Percentiles rank a stretch among this genome's conserved stretches.
Evolutionary conservation across 2,113 vertebrate species (phyloP).

Genomic region (human (Homo sapiens)): DNA sequence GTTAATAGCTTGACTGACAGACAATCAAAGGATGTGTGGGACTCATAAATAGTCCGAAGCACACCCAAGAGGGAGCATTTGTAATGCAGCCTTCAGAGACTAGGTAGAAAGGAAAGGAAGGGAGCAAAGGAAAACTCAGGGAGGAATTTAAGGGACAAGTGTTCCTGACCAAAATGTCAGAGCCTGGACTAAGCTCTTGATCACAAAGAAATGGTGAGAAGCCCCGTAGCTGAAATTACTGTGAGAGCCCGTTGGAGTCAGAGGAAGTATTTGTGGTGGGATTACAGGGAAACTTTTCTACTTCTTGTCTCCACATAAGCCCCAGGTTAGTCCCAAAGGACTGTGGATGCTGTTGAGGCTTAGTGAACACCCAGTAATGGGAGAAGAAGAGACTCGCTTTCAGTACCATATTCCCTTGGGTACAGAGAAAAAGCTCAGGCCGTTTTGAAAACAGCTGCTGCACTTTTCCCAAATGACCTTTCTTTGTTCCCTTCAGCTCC

Average conservation of each 20-base stretch:
- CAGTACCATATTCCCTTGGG: neutral
- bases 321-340: neutral
- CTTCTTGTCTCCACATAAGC: neutral
- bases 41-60: neutral
- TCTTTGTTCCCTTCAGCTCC: neutral
- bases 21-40: neutral
- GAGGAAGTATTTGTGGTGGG: neutral
- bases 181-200: neutral
- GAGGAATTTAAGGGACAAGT: neutral
- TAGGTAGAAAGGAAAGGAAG: neutral
- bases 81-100: neutral
- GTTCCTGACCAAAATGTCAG: neutral
- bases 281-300: neutral
- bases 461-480: neutral
- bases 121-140: neutral
- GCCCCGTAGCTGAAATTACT: neutral
- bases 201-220: neutral
- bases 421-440: neutral
- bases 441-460: neutral
- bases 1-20: neutral
- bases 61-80: neutral
- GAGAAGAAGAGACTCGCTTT: neutral
- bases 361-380: fast-evolving
- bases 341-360: neutral
- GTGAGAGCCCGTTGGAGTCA: neutral